Evolutionary conservation across 2,797 vertebrate genomes (phyloP).

Genomic region (Artibeus lituratus): DNA sequence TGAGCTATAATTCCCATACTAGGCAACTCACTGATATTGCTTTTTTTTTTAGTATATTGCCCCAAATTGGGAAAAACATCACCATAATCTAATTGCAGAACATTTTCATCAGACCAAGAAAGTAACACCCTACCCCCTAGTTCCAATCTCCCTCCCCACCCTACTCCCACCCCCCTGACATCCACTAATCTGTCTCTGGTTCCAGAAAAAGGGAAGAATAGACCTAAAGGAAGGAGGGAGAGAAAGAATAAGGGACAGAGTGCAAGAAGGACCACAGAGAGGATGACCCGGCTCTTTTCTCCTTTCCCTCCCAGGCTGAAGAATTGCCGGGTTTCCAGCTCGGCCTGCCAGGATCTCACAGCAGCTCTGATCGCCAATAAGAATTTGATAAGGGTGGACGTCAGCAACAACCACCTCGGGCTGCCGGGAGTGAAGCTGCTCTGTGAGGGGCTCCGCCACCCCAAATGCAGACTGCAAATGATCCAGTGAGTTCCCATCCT

Average conservation of each 20-base stretch:
- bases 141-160: not conserved
- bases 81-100: not conserved
- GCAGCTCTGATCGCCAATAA: not conserved
- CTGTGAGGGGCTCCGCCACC: slow-evolving; percentile 24
- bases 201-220: not conserved
- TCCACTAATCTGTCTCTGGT: not conserved
- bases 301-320: not conserved
- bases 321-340: not conserved
- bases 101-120: not conserved
- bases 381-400: slow-evolving; percentile 33
- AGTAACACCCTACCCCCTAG: not conserved
- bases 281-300: not conserved
- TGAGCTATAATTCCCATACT: not conserved
- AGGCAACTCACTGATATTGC: not conserved
- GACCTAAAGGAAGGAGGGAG: not conserved
- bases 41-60: not conserved
- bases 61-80: too few species aligned
- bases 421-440: not conserved
- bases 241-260: not conserved
- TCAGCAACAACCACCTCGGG: slow-evolving; percentile 47
- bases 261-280: rapidly evolving
- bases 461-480: slow-evolving; percentile 52
- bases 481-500: slow-evolving; percentile 42
- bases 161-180: not conserved
- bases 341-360: slow-evolving; percentile 27